These are phyloP conservation scores for Spinibarbus caldwelli DNA, from an alignment of 2,797 vertebrate genomes.

Conservation along the genomic window DNA sequence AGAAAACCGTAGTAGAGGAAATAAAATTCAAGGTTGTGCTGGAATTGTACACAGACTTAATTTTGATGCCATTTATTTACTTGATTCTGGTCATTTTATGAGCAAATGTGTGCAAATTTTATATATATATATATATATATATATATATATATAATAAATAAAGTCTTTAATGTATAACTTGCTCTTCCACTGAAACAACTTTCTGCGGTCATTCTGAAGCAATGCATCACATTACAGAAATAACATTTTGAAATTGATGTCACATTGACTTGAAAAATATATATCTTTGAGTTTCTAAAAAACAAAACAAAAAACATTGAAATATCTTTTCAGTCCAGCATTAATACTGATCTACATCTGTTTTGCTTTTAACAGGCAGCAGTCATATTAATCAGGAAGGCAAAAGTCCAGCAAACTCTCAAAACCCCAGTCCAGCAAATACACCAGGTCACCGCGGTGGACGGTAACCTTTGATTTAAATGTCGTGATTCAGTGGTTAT, in stretches of 20 bases:
- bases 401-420: conserved; percentile 71
- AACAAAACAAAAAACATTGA: background rate
- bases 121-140: too few species aligned
- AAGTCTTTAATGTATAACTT: background rate
- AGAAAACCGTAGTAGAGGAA: too few species aligned
- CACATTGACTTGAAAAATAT: background rate
- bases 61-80: too few species aligned
- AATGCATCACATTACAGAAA: background rate
- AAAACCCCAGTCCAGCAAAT: conserved; percentile 73
- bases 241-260: background rate
- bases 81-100: too few species aligned
- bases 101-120: background rate
- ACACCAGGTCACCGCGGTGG: conserved; percentile 75
- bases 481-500: background rate
- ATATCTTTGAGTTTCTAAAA: too few species aligned
- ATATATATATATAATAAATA: background rate
- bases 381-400: conserved; percentile 71
- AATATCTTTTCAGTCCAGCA: background rate
- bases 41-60: too few species aligned
- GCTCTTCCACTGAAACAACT: background rate
- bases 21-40: too few species aligned
- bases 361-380: conserved; percentile 70
- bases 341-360: background rate
- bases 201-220: background rate
- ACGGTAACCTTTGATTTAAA: conserved; percentile 67